A percentile compares a stretch with the other conserved stretches of the same genome.
phyloP scores from a whole-genome alignment of 2,888 invertebrate genomes.

The Tinea semifulvella region DNA sequence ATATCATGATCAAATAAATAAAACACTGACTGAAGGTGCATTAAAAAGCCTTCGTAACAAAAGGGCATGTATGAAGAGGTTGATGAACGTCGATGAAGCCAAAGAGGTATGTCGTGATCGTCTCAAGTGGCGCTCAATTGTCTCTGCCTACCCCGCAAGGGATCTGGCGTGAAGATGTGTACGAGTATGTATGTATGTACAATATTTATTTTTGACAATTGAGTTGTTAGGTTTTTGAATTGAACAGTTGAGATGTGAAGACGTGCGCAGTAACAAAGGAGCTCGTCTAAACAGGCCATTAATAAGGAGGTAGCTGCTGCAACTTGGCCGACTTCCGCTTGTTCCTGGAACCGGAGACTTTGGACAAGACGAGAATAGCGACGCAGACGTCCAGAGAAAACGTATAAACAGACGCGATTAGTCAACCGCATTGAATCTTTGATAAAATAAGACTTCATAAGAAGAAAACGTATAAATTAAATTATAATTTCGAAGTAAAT shows the following conservation, averaged over 20 bases:
- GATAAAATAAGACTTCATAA: neutral
- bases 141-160: too few relatives aligned
- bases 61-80: too few relatives aligned
- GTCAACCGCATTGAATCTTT: neutral
- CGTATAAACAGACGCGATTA: conserved; percentile 1
- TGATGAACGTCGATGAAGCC: too few relatives aligned
- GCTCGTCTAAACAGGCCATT: conserved; percentile 63
- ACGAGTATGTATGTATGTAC: too few relatives aligned
- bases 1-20: too few relatives aligned
- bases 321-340: conserved; percentile 55
- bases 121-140: too few relatives aligned
- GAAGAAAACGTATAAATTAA: too few relatives aligned
- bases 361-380: conserved; percentile 60
- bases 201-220: conserved; percentile 1
- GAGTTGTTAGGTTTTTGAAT: neutral
- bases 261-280: conserved; percentile 62
- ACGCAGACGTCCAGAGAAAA: conserved; percentile 11
- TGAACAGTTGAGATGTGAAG: conserved; percentile 40
- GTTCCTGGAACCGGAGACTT: conserved; percentile 55
- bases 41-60: too few relatives aligned
- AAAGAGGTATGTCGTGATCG: too few relatives aligned
- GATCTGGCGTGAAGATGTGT: too few relatives aligned
- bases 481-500: too few relatives aligned
- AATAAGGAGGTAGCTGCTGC: conserved; percentile 59
- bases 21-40: too few relatives aligned